These are phyloP conservation scores for Anticlea derivata DNA, from an alignment of 2,888 invertebrate species.

Conservation along the genomic window DNA sequence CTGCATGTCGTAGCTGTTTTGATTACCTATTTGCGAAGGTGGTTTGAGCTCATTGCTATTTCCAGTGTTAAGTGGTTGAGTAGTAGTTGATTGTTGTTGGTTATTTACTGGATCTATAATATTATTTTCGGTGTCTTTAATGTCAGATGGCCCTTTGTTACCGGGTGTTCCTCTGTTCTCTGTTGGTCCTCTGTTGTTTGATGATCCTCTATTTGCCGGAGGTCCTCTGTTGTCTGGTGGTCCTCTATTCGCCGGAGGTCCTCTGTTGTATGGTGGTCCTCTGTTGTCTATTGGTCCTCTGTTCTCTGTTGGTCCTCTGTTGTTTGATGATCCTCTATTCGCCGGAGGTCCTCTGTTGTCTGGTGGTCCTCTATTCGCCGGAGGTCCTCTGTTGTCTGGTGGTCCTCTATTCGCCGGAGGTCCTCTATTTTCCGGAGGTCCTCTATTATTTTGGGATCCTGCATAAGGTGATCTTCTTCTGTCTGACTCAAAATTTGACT, in stretches of 20 bases:
- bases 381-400: slow-evolving; percentile 28
- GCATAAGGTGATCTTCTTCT: not conserved
- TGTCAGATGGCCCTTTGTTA: slow-evolving; percentile 26
- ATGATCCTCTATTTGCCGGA: slow-evolving; percentile 16
- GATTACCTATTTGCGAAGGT: slow-evolving; percentile 8
- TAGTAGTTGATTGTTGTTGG: not conserved
- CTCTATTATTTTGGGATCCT: slow-evolving; percentile 21
- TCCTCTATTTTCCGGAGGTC: slow-evolving; percentile 24
- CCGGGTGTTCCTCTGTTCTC: slow-evolving; percentile 28
- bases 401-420: slow-evolving; percentile 32
- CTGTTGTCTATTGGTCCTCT: slow-evolving; percentile 19
- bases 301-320: slow-evolving; percentile 31
- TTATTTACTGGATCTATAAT: slow-evolving; percentile 5
- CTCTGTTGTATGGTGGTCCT: slow-evolving; percentile 29
- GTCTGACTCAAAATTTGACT: slow-evolving; percentile 1
- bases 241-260: slow-evolving; percentile 23
- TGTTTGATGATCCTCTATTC: slow-evolving; percentile 20
- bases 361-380: slow-evolving; percentile 25
- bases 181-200: slow-evolving; percentile 32
- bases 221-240: slow-evolving; percentile 30
- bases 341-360: slow-evolving; percentile 27
- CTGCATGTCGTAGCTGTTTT: slow-evolving; percentile 3
- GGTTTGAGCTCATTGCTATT: slow-evolving; percentile 5
- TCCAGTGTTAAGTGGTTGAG: not conserved
- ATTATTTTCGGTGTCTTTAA: slow-evolving; percentile 18